Percentiles rank a stretch among this genome's conserved stretches.
Evolutionary conservation across 64 coral and sea anemone genomes (phyloP).

Genomic region (Montipora efflorescens): DNA sequence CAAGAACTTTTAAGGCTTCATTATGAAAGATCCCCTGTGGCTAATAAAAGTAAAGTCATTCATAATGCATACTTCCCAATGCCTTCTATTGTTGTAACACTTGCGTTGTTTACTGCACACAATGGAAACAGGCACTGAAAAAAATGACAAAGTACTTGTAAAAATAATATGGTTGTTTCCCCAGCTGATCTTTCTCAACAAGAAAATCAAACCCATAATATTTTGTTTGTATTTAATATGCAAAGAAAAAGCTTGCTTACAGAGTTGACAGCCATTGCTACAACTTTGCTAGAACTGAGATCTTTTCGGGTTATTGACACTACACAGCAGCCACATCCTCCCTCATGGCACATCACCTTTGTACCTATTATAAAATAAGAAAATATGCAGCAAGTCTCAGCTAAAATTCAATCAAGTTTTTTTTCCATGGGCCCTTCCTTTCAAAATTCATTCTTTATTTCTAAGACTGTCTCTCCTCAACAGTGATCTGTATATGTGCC

Average conservation of each 20-base stretch:
- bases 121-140: conserved; percentile 81
- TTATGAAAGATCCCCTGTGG: no score
- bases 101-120: conserved; percentile 52
- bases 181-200: no score
- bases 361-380: conserved; percentile 42
- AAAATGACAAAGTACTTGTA: no score
- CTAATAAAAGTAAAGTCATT: no score
- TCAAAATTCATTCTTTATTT: no score
- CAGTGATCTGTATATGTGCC: no score
- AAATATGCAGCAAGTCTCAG: background rate
- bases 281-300: conserved; percentile 49
- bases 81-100: conserved; percentile 79
- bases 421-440: no score
- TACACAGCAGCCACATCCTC: conserved; percentile 82
- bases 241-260: conserved; percentile 33
- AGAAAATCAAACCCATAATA: no score
- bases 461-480: no score
- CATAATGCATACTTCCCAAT: conserved; percentile 75
- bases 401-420: no score
- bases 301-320: conserved; percentile 61
- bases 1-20: no score
- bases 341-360: conserved; percentile 85
- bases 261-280: conserved; percentile 73
- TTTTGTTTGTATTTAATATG: no score
- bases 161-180: background rate